These are phyloP conservation scores for Xylota sylvarum DNA, from an alignment of 2,888 invertebrate species.

Conservation along the genomic window DNA sequence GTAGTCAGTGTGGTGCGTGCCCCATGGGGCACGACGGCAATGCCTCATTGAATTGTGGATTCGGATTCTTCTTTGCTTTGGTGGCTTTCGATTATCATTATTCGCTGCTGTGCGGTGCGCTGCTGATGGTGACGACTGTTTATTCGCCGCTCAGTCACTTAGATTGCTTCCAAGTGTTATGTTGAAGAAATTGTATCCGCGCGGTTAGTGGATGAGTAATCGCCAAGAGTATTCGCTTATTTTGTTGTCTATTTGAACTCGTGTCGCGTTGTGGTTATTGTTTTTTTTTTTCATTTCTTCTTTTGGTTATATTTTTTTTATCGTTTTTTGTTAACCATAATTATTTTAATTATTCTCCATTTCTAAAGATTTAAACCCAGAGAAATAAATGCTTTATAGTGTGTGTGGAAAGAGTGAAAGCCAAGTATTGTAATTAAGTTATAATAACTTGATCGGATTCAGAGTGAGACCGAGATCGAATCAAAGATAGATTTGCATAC, in stretches of 20 bases:
- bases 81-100: conserved; percentile 54
- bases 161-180: conserved; percentile 72
- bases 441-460: conserved; percentile 20
- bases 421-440: conserved; percentile 22
- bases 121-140: conserved; percentile 63
- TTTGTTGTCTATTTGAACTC: conserved; percentile 52
- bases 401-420: conserved; percentile 59
- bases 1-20: conserved; percentile 37
- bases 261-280: conserved; percentile 55
- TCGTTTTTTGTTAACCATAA: conserved; percentile 23
- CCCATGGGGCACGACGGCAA: conserved; percentile 45
- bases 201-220: conserved; percentile 62
- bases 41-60: conserved; percentile 29
- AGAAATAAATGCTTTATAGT: conserved; percentile 6
- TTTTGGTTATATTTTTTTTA: conserved; percentile 42
- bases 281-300: conserved; percentile 42
- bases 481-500: conserved; percentile 22
- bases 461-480: conserved; percentile 25
- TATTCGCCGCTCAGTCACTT: conserved; percentile 68
- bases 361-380: conserved; percentile 27
- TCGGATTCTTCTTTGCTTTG: conserved; percentile 60
- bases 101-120: conserved; percentile 47
- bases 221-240: conserved; percentile 32
- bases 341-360: conserved; percentile 61
- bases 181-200: conserved; percentile 71